Conservation (phyloP, 1,140 invertebrate species). For the Vanessa tameamea region DNA sequence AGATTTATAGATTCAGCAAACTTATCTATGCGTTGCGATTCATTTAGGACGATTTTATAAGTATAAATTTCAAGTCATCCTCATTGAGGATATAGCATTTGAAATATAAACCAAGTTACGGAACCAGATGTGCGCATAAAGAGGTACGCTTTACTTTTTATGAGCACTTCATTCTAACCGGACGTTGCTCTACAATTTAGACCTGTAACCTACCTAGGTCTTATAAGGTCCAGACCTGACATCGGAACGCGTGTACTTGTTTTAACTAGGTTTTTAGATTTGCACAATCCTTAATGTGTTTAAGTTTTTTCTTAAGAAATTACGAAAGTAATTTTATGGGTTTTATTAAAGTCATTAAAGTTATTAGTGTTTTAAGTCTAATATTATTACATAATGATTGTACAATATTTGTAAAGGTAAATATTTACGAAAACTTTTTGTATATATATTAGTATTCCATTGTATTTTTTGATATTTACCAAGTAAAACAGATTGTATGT, state of each 20-base stretch:
- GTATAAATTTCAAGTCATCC: neutral
- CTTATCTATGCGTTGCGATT: too few species aligned
- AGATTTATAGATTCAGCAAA: too few species aligned
- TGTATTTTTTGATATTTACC: too few species aligned
- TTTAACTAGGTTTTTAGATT: constrained; percentile 6
- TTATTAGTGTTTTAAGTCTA: too few species aligned
- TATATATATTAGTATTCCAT: too few species aligned
- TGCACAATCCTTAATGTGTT: constrained; percentile 2
- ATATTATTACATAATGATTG: neutral
- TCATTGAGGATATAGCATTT: neutral
- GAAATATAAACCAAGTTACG: constrained; percentile 15
- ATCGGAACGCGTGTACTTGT: neutral
- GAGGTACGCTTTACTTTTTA: constrained; percentile 22
- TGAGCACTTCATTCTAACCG: constrained; percentile 23
- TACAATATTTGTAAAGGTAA: too few species aligned
- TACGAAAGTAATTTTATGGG: neutral
- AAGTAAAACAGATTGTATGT: too few species aligned
- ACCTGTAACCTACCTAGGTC: constrained; percentile 11
- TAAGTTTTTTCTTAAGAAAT: neutral
- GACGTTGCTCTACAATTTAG: constrained; percentile 11
- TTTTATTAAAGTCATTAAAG: too few species aligned
- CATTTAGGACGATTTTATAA: neutral
- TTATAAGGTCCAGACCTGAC: constrained; percentile 8
- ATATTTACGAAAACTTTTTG: too few species aligned
- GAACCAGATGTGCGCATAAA: constrained; percentile 25